phyloP scores from a whole-genome alignment of 2,888 invertebrate genomes.

The Leptinotarsa haldemani region DNA sequence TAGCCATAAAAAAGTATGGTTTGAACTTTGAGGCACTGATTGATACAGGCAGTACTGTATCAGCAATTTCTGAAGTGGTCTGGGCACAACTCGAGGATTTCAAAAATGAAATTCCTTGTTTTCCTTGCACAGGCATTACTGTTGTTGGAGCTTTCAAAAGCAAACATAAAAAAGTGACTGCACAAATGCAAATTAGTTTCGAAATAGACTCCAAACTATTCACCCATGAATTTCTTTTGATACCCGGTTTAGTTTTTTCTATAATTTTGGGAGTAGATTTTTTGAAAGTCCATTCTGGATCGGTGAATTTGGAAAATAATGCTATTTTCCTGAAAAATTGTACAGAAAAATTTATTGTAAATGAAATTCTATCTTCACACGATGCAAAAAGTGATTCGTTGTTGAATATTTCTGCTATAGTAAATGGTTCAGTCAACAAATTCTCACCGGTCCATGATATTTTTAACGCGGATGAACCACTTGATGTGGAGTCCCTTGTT shows the following conservation, averaged over 20 bases:
- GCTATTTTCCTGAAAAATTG: background rate
- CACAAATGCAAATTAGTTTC: background rate
- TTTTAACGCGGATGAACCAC: background rate
- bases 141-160: background rate
- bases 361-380: background rate
- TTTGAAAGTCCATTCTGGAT: background rate
- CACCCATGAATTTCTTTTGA: background rate
- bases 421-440: background rate
- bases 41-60: background rate
- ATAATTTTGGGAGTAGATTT: background rate
- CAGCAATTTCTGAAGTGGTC: background rate
- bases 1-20: background rate
- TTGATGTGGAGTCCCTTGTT: slow-evolving; percentile 6
- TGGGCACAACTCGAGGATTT: too few species aligned
- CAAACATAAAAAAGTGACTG: background rate
- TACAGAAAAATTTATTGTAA: background rate
- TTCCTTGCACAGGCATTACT: background rate
- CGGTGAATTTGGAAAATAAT: background rate
- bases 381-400: background rate
- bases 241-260: background rate
- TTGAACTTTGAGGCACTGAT: background rate
- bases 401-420: background rate
- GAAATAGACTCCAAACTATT: background rate
- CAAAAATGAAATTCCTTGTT: background rate
- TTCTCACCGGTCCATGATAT: background rate